Evolutionary conservation across 2,888 invertebrate species (phyloP).

Genomic region (Pseudococcus jackbeardsleyi): DNA sequence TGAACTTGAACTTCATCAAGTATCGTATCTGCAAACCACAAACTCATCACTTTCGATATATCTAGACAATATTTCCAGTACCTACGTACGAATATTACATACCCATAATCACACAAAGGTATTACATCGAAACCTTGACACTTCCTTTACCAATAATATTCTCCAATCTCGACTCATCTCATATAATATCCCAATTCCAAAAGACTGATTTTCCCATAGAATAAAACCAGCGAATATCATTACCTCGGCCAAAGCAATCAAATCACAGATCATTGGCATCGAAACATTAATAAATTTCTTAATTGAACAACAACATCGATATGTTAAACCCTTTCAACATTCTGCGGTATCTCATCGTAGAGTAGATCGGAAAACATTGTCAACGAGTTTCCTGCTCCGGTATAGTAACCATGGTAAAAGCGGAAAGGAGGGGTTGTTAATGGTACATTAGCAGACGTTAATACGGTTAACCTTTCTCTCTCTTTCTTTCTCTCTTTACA

Average conservation of each 20-base stretch:
- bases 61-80: no score
- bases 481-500: not conserved
- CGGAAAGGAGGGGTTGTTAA: not conserved
- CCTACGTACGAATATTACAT: no score
- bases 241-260: not conserved
- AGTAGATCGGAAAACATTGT: conserved; percentile 46
- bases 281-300: not conserved
- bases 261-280: not conserved
- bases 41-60: not conserved
- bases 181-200: not conserved
- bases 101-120: no score
- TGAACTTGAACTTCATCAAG: not conserved
- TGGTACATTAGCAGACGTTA: conserved; percentile 1
- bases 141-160: not conserved
- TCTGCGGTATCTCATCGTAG: not conserved
- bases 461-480: conserved; percentile 40
- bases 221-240: not conserved
- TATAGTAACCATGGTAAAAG: not conserved
- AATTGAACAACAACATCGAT: not conserved
- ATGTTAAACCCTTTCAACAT: not conserved
- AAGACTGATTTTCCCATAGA: not conserved
- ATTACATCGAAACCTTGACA: not conserved
- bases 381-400: conserved; percentile 26
- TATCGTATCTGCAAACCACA: not conserved
- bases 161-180: not conserved